Conservation (phyloP, 1,140 invertebrate species). For the Penaeus japonicus region DNA sequence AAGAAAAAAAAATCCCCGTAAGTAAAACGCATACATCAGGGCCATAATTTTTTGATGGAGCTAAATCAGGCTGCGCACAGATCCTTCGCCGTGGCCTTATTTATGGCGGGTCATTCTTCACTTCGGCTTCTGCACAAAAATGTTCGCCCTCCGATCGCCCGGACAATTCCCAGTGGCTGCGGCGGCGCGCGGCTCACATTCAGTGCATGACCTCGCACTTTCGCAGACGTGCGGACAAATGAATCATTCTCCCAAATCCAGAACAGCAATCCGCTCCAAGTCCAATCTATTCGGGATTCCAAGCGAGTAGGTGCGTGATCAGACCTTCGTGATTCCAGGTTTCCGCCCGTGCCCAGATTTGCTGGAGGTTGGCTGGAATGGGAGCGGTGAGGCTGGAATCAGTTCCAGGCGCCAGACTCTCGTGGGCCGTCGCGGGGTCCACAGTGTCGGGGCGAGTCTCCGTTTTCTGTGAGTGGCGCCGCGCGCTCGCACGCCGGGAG, state of each 20-base stretch:
- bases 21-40: too few species aligned
- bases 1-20: too few species aligned
- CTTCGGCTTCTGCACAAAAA: too few species aligned
- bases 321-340: not conserved
- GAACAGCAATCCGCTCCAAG: not conserved
- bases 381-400: not conserved
- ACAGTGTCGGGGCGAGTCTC: not conserved
- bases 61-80: too few species aligned
- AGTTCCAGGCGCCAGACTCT: conserved; percentile 15
- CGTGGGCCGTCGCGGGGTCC: not conserved
- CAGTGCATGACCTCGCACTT: not conserved
- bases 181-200: too few species aligned
- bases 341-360: not conserved
- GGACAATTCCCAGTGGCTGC: too few species aligned
- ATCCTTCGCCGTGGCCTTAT: too few species aligned
- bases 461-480: not conserved
- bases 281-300: not conserved
- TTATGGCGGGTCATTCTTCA: too few species aligned
- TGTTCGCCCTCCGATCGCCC: too few species aligned
- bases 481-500: too few species aligned
- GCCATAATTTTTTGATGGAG: too few species aligned
- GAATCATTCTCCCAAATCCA: too few species aligned
- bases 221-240: not conserved
- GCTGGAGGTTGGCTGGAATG: conserved; percentile 10
- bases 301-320: not conserved